Evolutionary conservation across 2,797 vertebrate species (phyloP).

Genomic region (Phataginus tetradactyla): DNA sequence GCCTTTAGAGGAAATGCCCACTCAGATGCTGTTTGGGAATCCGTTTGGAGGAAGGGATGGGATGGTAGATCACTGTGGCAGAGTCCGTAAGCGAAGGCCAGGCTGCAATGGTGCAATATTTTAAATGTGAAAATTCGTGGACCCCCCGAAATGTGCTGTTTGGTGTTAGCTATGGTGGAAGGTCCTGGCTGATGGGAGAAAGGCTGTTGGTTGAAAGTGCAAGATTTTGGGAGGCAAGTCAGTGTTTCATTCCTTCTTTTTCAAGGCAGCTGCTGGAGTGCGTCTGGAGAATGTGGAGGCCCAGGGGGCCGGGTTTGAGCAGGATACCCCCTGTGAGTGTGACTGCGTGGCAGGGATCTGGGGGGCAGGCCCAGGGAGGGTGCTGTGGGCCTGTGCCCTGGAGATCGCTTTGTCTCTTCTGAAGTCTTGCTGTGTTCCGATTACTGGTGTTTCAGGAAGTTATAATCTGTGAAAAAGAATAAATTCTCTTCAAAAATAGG

Average conservation of each 20-base stretch:
- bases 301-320: neutral
- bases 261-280: neutral
- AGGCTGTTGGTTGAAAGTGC: neutral
- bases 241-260: neutral
- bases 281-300: neutral
- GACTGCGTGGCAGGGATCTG: fast-evolving
- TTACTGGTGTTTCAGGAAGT: neutral
- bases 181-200: neutral
- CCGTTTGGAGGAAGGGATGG: conserved; percentile 12
- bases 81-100: neutral
- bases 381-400: fast-evolving
- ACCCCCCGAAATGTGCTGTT: neutral
- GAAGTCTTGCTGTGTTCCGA: neutral
- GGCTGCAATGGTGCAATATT: neutral
- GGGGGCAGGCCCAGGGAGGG: neutral
- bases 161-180: neutral
- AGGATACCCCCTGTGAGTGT: neutral
- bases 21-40: conserved; percentile 33
- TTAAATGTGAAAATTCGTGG: neutral
- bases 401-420: neutral
- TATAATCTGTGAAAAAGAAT: neutral
- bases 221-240: neutral
- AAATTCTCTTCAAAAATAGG: neutral
- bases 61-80: neutral
- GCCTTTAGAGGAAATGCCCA: conserved; percentile 67